Percentiles rank a stretch among this genome's conserved stretches.
Evolutionary conservation across 2,888 invertebrate species (phyloP).

Genomic region (Parasteatoda lunata): DNA sequence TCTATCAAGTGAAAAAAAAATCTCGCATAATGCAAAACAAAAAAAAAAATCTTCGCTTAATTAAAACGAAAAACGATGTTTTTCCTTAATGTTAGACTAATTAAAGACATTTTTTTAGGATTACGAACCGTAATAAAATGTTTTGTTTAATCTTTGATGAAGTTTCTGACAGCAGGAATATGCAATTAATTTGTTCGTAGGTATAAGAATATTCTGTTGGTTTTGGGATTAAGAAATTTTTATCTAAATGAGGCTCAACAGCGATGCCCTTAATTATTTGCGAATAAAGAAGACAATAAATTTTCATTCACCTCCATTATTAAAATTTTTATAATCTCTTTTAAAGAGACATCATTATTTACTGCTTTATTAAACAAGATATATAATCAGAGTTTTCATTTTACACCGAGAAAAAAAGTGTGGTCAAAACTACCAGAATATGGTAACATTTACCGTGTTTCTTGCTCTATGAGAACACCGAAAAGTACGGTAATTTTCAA

Average conservation of each 20-base stretch:
- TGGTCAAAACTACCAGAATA: too few relatives aligned
- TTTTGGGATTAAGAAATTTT: not conserved
- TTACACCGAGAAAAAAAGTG: too few relatives aligned
- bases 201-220: not conserved
- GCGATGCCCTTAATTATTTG: not conserved
- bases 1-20: not conserved
- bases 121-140: constrained; percentile 9
- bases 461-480: too few relatives aligned
- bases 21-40: not conserved
- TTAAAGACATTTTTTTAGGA: constrained; percentile 34
- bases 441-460: too few relatives aligned
- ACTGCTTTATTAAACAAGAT: too few relatives aligned
- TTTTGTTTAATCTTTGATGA: constrained; percentile 30
- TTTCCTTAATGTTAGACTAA: constrained; percentile 17
- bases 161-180: constrained; percentile 21
- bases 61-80: not conserved
- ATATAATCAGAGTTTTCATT: too few relatives aligned
- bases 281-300: not conserved
- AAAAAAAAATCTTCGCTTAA: not conserved
- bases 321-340: not conserved
- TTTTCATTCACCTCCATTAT: not conserved
- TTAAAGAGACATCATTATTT: too few relatives aligned
- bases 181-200: constrained; percentile 37
- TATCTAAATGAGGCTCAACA: not conserved
- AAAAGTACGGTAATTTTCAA: too few relatives aligned